Evolutionary conservation across 2,888 invertebrate species (phyloP), one percentile per base, ranked within the genome.

Genomic region (Phlogophora meticulosa): DNA sequence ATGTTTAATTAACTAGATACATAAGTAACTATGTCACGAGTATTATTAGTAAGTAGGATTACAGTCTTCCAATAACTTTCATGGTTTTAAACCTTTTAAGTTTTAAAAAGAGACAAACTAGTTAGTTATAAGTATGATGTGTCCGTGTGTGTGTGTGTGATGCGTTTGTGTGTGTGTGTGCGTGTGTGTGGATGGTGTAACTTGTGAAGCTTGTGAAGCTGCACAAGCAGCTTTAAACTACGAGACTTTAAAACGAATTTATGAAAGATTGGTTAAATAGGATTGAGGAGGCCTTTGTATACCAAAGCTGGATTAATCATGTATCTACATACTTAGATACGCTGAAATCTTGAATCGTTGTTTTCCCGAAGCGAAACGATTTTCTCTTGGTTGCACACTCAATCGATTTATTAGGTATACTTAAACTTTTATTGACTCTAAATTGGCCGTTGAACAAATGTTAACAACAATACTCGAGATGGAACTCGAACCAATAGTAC

Each of bases 41-140:
- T 63, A 60, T 32, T 62, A 59, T 59, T 28, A 62, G 11, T 49
- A 22, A 22, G n/a, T n/a, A n/a, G n/a, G n/a, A 3, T 2, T 38
- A 28, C 9, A 17, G 34, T 61, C 11, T 34, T 34, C 2, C 2
- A 20, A 34, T 10, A 13, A 13, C 1, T n/a, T 38, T n/a, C 28
- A 43, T 3, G 22, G 13, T 43, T 24, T 15, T 42, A n/a, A 17
- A 53, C n/a, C 4, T 20, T n/a, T 38, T 28, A 13, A 4, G 4
- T 24, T 28, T 40, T 7, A 10, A 36, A 24, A 7, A 20, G 36
- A 20, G 15, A 11, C 5, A 20, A 34, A 24, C 2, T n/a, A n/a
- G n/a, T n/a, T 9, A 1, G 11, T 13, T 57, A 1, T 11, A 20
- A 36, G 7, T 38, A 13, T 13, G 46, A 20, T 46, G 10, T 46